Evolutionary conservation across 2,888 invertebrate genomes (phyloP).

Genomic region (Flexamia atlantica): DNA sequence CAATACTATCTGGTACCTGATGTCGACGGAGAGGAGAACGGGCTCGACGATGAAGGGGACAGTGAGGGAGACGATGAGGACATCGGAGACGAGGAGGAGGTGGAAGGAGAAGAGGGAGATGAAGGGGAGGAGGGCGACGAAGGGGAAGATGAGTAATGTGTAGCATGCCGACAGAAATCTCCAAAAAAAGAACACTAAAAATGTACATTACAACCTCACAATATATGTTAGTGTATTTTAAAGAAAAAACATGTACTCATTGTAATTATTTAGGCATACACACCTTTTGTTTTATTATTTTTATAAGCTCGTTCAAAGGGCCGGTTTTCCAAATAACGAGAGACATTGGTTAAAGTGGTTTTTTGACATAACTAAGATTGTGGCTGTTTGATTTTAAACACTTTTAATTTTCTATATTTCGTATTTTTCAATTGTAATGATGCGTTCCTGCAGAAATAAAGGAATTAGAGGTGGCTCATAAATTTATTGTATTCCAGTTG

Average conservation of each 20-base stretch:
- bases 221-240: slow-evolving; percentile 44
- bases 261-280: slow-evolving; percentile 39
- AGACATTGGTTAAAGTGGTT: slow-evolving; percentile 19
- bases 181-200: slow-evolving; percentile 22
- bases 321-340: slow-evolving; percentile 6
- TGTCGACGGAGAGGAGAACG: slow-evolving; percentile 84
- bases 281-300: slow-evolving; percentile 23
- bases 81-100: slow-evolving; percentile 73
- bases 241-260: slow-evolving; percentile 40
- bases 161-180: background rate
- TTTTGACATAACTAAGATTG: slow-evolving; percentile 1
- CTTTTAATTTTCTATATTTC: slow-evolving; percentile 4
- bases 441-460: slow-evolving; percentile 30
- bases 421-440: slow-evolving; percentile 35
- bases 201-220: slow-evolving; percentile 23
- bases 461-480: slow-evolving; percentile 40
- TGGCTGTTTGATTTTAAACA: background rate
- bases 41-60: slow-evolving; percentile 80
- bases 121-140: slow-evolving; percentile 72
- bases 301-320: slow-evolving; percentile 2
- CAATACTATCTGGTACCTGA: slow-evolving; percentile 90
- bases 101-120: slow-evolving; percentile 72
- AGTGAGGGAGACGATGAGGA: slow-evolving; percentile 73
- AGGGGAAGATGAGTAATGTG: slow-evolving; percentile 63
- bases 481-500: slow-evolving; percentile 28